Evolutionary conservation across 2,797 vertebrate genomes (phyloP), one percentile per base, ranked within the genome.

Genomic region (Prionace glauca): DNA sequence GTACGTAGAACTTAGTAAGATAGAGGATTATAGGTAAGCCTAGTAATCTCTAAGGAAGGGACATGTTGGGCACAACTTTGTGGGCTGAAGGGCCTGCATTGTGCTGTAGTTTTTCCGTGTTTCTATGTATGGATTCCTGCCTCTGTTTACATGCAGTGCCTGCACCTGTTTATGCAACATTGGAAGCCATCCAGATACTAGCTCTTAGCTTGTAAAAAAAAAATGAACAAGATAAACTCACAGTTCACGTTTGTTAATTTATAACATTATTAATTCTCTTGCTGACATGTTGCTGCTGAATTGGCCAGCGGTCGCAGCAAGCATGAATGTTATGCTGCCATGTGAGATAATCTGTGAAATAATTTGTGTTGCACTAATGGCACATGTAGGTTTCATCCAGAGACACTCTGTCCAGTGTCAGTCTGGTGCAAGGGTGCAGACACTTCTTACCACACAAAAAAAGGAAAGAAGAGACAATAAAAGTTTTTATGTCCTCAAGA

Each of bases 151-250:
- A 71, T 26, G 91, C 67, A 71, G 91, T 94, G 65, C 72, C 71
- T 95, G 93, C 93, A 95, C 93, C 93, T 74, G 71, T 95, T 95
- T 95, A 95, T 95, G 69, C 93, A 95, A 32, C 56, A 12, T 77
- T 95, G 93, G 93, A 95, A 95, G 45, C 45, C 45, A 5, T 77
- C 93, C 93, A 95, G 71, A 74, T 74, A 50, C 69, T 94, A 45
- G 71, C 69, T 77, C 71, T 95, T 77, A 95, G 93, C 93, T 95
- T 95, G 93, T 74, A 56, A 60, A 74, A 94, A 94, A 74, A 74
- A 18, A 14, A 69, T 74, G 71, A 14, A 45, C 93, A 95, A 74
- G 45, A 77, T 95, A 95, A 95, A 74, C 93, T 60, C 45, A 18
- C 71, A 56, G 93, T 95, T 95, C 41, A 77, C 77, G 69, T 95